Conservation (phyloP, 2,797 vertebrate species). For the Chromis chromis region DNA sequence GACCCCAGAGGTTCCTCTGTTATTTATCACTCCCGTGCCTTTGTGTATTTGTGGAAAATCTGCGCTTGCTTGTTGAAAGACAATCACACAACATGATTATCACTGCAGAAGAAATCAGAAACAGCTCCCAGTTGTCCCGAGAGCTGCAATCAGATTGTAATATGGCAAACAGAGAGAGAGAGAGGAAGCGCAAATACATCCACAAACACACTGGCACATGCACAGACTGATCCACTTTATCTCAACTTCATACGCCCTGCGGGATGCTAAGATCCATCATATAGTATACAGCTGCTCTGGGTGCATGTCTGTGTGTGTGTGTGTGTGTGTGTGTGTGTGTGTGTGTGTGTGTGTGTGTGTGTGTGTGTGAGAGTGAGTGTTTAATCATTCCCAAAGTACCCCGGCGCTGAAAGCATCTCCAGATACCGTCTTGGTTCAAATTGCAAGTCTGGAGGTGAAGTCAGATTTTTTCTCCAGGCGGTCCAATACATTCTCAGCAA, state of each 20-base stretch:
- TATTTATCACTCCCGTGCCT: not conserved
- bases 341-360: slow-evolving; percentile 22
- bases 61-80: slow-evolving; percentile 36
- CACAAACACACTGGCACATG: slow-evolving; percentile 25
- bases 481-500: not conserved
- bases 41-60: slow-evolving; percentile 38
- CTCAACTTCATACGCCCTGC: slow-evolving; percentile 34
- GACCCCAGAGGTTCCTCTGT: not conserved
- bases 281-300: slow-evolving; percentile 36
- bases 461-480: slow-evolving; percentile 31
- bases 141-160: not conserved
- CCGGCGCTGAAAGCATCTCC: slow-evolving; percentile 11
- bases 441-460: slow-evolving; percentile 28
- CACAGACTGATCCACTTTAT: slow-evolving; percentile 55
- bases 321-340: slow-evolving; percentile 6
- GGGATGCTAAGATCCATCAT: slow-evolving; percentile 44
- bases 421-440: not conserved
- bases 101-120: slow-evolving; percentile 34
- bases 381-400: slow-evolving; percentile 55
- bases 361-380: slow-evolving; percentile 5
- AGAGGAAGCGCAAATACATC: slow-evolving; percentile 14
- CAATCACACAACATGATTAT: slow-evolving; percentile 40
- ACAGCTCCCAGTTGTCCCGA: slow-evolving; percentile 26
- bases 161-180: not conserved
- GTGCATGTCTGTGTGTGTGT: slow-evolving; percentile 15